Percentiles rank a stretch among this genome's conserved stretches.
phyloP scores from a whole-genome alignment of 2,797 vertebrate species.

The Falco naumanni region DNA sequence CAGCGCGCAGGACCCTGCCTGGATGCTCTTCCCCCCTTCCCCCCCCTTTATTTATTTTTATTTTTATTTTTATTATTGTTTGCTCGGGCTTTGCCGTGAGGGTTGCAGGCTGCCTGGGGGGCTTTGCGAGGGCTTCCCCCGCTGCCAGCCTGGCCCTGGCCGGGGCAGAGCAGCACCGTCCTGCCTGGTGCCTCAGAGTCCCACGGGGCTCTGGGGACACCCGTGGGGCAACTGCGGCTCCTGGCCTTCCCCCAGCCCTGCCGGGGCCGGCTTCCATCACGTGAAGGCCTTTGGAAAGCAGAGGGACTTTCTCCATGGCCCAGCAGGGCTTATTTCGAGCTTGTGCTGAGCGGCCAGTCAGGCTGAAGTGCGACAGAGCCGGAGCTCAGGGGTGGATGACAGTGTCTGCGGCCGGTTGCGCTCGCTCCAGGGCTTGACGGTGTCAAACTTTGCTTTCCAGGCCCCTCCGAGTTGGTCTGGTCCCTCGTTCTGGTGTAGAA shows the following conservation, averaged over 20 bases:
- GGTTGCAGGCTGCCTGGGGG: not conserved
- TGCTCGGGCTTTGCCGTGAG: rapidly evolving
- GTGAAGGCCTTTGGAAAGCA: not conserved
- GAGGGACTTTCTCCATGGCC: not conserved
- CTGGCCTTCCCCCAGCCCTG: not conserved
- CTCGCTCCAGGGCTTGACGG: not conserved
- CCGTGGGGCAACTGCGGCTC: not conserved
- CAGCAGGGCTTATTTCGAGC: not conserved
- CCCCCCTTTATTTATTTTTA: no score
- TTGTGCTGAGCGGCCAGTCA: not conserved
- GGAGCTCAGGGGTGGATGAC: not conserved
- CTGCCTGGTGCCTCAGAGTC: rapidly evolving
- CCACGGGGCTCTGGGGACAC: not conserved
- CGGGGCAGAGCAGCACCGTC: not conserved
- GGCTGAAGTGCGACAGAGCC: not conserved
- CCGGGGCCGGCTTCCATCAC: not conserved
- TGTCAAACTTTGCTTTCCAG: conserved; percentile 21
- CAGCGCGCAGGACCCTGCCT: not conserved
- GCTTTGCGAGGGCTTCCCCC: no score
- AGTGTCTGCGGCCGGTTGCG: rapidly evolving
- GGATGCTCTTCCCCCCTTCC: not conserved
- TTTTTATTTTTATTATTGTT: not conserved
- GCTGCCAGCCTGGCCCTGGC: not conserved
- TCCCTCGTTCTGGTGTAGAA: not conserved
- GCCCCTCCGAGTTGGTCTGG: not conserved